phyloP scores from a whole-genome alignment of 23 tunicate genomes.

The Styela plicata region DNA sequence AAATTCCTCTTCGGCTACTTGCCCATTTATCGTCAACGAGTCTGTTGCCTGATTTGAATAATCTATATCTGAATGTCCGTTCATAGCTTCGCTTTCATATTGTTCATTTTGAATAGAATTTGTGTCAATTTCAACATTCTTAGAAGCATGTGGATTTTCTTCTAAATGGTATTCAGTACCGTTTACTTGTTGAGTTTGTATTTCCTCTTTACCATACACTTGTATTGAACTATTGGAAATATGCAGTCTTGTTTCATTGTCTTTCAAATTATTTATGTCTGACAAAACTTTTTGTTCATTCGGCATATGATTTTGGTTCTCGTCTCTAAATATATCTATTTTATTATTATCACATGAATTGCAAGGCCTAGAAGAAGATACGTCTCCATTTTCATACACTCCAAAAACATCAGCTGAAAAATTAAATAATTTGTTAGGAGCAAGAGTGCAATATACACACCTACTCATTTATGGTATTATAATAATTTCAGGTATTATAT shows the following conservation, averaged over 20 bases:
- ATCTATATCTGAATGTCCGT: not conserved
- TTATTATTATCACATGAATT: not conserved
- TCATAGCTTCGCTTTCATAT: not conserved
- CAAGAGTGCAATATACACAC: too few species aligned
- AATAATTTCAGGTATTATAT: too few species aligned
- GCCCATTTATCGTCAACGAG: not conserved
- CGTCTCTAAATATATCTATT: not conserved
- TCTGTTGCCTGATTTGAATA: not conserved
- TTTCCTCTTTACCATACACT: not conserved
- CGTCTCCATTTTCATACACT: not conserved
- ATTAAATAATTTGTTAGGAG: too few species aligned
- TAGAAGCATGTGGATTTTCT: not conserved
- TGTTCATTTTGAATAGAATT: not conserved
- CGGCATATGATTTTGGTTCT: not conserved
- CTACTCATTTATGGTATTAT: too few species aligned
- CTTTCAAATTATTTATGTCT: not conserved
- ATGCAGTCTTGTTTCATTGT: not conserved
- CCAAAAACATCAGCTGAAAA: not conserved
- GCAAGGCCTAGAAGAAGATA: not conserved
- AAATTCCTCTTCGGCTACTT: not conserved
- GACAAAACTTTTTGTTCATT: not conserved
- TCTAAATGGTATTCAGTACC: not conserved
- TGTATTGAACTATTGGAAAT: not conserved
- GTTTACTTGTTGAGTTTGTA: not conserved
- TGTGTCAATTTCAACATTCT: not conserved